These are phyloP conservation scores for Caenorhabditis remanei DNA, from an alignment of 1,140 invertebrate species.

Conservation along the genomic window DNA sequence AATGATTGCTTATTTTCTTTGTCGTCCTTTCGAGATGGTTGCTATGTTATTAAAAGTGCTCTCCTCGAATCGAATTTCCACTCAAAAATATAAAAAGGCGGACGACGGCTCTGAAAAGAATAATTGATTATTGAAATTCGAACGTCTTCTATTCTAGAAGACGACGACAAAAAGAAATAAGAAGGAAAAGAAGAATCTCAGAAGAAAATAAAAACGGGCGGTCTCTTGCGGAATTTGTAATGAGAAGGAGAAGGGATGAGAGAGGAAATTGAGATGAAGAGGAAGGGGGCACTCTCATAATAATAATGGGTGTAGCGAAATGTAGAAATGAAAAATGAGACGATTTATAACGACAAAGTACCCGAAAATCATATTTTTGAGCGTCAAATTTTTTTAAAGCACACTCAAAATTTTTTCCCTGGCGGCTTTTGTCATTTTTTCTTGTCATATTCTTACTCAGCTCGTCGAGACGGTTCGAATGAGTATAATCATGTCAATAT, in stretches of 20 bases:
- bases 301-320: not conserved
- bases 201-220: not conserved
- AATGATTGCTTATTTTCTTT: not conserved
- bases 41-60: constrained; percentile 30
- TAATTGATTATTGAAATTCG: not conserved
- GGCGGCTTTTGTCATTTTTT: too few species aligned
- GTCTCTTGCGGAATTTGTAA: constrained; percentile 10
- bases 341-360: not conserved
- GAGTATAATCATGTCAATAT: too few species aligned
- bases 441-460: too few species aligned
- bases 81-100: too few species aligned
- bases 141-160: constrained; percentile 14
- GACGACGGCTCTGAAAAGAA: not conserved
- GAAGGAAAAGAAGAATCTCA: not conserved
- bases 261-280: constrained; percentile 47
- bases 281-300: not conserved
- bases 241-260: not conserved
- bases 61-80: not conserved
- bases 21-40: not conserved
- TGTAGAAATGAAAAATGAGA: not conserved
- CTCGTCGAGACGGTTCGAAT: too few species aligned
- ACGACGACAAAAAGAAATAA: not conserved
- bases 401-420: too few species aligned
- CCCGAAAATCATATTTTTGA: too few species aligned
- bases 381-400: too few species aligned